These are phyloP conservation scores for Aporophyla nigra DNA, from an alignment of 2,888 invertebrate species.

Conservation along the genomic window DNA sequence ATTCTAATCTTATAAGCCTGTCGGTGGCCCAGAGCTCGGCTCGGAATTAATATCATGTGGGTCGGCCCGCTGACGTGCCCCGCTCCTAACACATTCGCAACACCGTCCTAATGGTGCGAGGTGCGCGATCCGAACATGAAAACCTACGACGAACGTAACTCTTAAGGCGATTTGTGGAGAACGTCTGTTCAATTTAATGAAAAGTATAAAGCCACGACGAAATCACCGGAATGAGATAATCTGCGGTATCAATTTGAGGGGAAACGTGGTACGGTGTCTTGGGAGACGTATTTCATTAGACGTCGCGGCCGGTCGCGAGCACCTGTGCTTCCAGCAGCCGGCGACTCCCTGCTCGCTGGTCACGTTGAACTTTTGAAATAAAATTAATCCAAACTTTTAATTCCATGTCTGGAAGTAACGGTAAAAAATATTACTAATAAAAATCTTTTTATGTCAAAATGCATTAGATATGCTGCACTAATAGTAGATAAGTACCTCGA, in stretches of 20 bases:
- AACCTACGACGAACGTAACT: slow-evolving; percentile 66
- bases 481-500: slow-evolving; percentile 72
- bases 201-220: slow-evolving; percentile 83
- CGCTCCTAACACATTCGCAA: slow-evolving; percentile 49
- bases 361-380: slow-evolving; percentile 64
- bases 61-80: slow-evolving; percentile 71
- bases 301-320: slow-evolving; percentile 71
- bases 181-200: slow-evolving; percentile 85
- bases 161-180: slow-evolving; percentile 79
- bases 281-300: slow-evolving; percentile 87
- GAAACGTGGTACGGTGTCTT: slow-evolving; percentile 78
- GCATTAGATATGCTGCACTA: slow-evolving; percentile 59
- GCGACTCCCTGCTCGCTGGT: slow-evolving; percentile 44
- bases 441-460: slow-evolving; percentile 61
- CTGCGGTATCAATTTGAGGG: slow-evolving; percentile 87
- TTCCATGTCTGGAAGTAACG: slow-evolving; percentile 49
- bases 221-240: slow-evolving; percentile 85
- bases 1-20: slow-evolving; percentile 90
- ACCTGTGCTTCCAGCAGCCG: slow-evolving; percentile 73
- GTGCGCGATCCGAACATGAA: slow-evolving; percentile 62
- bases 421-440: slow-evolving; percentile 20
- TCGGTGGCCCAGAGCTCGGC: slow-evolving; percentile 85
- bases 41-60: slow-evolving; percentile 86
- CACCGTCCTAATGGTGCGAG: slow-evolving; percentile 36
- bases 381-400: slow-evolving; percentile 59